phyloP scores from a whole-genome alignment of 2,888 invertebrate genomes.

The Phorcus lineatus region DNA sequence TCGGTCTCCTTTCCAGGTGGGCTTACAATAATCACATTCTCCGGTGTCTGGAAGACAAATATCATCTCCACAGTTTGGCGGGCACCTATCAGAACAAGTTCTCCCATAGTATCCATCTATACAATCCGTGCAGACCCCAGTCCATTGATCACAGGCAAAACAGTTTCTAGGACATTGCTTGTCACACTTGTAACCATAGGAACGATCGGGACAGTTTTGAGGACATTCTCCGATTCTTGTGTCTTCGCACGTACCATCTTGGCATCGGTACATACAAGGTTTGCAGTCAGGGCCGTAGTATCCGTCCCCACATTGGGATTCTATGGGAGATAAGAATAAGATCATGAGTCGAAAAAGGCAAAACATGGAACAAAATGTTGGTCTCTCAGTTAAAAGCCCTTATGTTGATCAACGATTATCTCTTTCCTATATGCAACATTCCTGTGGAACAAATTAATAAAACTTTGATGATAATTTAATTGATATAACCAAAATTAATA shows the following conservation, averaged over 20 bases:
- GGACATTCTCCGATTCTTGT: constrained; percentile 2
- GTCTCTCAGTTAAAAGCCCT: no score
- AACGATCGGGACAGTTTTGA: constrained; percentile 32
- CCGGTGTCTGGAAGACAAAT: constrained; percentile 43
- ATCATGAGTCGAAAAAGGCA: background rate
- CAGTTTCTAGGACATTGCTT: constrained; percentile 27
- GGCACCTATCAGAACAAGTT: background rate
- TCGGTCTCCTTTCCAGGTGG: constrained; percentile 40
- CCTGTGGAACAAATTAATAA: no score
- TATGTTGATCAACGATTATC: no score
- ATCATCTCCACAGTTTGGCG: constrained; percentile 2
- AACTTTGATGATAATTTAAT: no score
- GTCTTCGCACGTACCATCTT: background rate
- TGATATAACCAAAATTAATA: no score
- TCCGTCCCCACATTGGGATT: background rate
- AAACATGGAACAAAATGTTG: no score
- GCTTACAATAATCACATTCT: constrained; percentile 40
- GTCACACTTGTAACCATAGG: constrained; percentile 23
- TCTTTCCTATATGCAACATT: no score
- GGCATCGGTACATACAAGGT: constrained; percentile 1
- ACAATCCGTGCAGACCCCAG: constrained; percentile 36
- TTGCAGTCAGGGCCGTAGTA: constrained; percentile 9
- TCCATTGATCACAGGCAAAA: constrained; percentile 40
- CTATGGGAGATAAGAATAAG: background rate
- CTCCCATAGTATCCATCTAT: background rate